A percentile compares a stretch with the other conserved stretches of the same genome.
phyloP scores from a whole-genome alignment of 1,140 invertebrate species.

The Rhizoglyphus robini region DNA sequence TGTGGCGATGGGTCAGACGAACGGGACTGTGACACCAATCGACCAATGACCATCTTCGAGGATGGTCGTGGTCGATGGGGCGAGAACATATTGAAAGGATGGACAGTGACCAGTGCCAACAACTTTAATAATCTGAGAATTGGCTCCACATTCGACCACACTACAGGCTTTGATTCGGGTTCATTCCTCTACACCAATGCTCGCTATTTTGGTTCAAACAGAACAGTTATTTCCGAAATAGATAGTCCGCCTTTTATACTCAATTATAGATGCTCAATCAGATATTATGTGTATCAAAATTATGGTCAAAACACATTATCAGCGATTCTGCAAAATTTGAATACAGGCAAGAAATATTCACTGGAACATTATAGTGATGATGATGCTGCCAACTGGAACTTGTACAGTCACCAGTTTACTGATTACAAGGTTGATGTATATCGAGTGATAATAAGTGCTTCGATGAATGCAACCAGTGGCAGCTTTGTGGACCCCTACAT shows the following conservation, averaged over 20 bases:
- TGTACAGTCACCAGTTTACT: background rate
- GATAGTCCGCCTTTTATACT: background rate
- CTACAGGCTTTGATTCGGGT: conserved; percentile 3
- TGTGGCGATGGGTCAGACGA: conserved; percentile 36
- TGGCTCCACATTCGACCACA: conserved; percentile 23
- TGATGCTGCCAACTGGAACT: background rate
- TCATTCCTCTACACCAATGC: background rate
- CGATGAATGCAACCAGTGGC: background rate
- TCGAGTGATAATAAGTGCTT: background rate
- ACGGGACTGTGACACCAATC: conserved; percentile 23
- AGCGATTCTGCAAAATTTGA: background rate
- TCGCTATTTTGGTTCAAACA: too few species aligned
- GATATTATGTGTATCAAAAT: too few species aligned
- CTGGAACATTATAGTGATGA: background rate
- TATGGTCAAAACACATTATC: too few species aligned
- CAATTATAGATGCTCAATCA: too few species aligned
- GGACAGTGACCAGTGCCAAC: background rate
- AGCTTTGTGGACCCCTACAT: conserved; percentile 19
- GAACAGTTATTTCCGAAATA: too few species aligned
- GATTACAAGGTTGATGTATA: background rate
- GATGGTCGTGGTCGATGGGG: background rate
- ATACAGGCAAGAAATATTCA: background rate
- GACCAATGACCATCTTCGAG: background rate
- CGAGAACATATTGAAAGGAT: background rate
- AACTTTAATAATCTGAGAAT: conserved; percentile 14